Percentiles rank a stretch among this genome's conserved stretches.
Evolutionary conservation across 2,113 vertebrate species (phyloP).

Genomic region (Motacilla alba): DNA sequence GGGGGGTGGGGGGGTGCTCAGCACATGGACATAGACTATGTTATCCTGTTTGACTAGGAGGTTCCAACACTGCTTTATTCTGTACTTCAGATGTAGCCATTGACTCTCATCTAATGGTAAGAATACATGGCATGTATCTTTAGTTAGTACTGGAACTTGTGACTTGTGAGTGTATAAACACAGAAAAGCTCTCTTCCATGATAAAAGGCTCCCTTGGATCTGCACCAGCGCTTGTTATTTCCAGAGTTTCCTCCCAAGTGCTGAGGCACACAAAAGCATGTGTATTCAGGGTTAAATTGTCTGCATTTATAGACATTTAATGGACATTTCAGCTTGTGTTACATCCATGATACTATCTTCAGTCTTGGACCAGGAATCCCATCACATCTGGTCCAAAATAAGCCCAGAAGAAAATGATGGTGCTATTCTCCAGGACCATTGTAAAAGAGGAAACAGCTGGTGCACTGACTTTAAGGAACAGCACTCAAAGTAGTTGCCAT

Average conservation of each 20-base stretch:
- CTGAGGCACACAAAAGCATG: background rate
- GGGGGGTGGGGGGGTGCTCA: too few species aligned
- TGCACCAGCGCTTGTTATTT: background rate
- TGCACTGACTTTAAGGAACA: background rate
- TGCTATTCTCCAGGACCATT: background rate
- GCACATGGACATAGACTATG: background rate
- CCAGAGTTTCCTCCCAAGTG: background rate
- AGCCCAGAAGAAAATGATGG: background rate
- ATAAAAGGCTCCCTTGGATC: background rate
- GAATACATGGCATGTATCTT: background rate
- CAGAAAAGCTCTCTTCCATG: background rate
- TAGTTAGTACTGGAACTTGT: background rate
- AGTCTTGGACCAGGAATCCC: background rate
- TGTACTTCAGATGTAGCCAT: background rate
- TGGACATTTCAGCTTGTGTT: background rate
- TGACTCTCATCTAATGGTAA: background rate
- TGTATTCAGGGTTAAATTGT: background rate
- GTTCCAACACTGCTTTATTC: background rate
- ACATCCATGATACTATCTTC: background rate
- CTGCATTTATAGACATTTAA: background rate
- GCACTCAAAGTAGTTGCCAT: background rate
- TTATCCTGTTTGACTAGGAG: background rate
- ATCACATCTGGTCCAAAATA: background rate
- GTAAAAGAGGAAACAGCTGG: background rate
- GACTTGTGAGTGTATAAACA: background rate